A percentile compares a stretch with the other conserved stretches of the same genome.
Conservation (phyloP, 2,113 vertebrate species). For the Hypomesus transpacificus region DNA sequence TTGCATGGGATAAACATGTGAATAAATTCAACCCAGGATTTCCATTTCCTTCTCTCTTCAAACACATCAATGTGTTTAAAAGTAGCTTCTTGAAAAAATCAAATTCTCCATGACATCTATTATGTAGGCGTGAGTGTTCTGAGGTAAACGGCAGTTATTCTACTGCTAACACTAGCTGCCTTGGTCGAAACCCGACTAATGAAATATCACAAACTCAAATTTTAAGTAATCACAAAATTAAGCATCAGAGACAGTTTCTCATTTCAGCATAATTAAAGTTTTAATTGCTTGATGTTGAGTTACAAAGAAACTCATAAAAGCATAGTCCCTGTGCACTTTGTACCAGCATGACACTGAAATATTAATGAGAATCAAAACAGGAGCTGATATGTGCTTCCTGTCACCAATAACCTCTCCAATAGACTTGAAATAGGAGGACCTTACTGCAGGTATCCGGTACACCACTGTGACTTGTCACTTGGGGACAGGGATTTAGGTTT, state of each 20-base stretch:
- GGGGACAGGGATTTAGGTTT: not conserved
- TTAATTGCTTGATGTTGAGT: slow-evolving; percentile 63
- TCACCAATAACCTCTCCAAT: not conserved
- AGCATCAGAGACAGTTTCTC: slow-evolving; percentile 64
- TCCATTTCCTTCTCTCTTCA: no score
- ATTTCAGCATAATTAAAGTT: slow-evolving; percentile 68
- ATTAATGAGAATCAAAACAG: slow-evolving; percentile 3
- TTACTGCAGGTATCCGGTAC: not conserved
- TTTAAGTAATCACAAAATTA: slow-evolving; percentile 67
- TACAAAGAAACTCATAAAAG: slow-evolving; percentile 47
- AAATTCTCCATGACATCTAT: not conserved
- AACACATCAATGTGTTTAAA: no score
- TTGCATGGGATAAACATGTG: no score
- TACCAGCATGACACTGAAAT: slow-evolving; percentile 20
- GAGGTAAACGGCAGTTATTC: not conserved
- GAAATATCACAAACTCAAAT: slow-evolving; percentile 60
- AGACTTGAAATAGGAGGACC: not conserved
- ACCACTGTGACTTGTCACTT: not conserved
- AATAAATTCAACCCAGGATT: no score
- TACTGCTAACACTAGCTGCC: slow-evolving; percentile 33
- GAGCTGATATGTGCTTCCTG: not conserved
- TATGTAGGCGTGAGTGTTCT: not conserved
- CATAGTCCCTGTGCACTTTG: slow-evolving; percentile 13
- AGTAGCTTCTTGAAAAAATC: not conserved
- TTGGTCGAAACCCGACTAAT: slow-evolving; percentile 48